Conservation (phyloP, 2,797 vertebrate species). For the Oryzias sinensis region DNA sequence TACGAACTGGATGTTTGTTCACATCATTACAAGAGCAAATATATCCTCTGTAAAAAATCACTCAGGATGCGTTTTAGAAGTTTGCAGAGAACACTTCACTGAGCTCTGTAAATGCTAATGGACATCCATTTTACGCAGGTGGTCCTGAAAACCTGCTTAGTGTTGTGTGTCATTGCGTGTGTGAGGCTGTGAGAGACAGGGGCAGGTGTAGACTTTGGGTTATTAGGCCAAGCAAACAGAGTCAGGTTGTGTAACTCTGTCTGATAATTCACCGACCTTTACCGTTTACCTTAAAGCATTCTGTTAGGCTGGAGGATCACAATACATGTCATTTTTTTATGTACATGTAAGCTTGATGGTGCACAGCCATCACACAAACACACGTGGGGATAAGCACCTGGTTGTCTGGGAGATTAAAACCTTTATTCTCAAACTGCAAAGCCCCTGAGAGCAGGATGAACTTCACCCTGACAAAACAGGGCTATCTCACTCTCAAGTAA, state of each 20-base stretch:
- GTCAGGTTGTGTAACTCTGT: slow-evolving; percentile 64
- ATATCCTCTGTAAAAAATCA: neutral
- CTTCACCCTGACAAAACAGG: slow-evolving; percentile 6
- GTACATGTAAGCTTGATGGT: slow-evolving; percentile 24
- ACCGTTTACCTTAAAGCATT: slow-evolving; percentile 70
- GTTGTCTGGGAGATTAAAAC: slow-evolving; percentile 59
- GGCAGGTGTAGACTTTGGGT: slow-evolving; percentile 53
- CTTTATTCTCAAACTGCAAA: slow-evolving; percentile 33
- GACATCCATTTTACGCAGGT: slow-evolving; percentile 18
- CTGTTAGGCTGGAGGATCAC: slow-evolving; percentile 57
- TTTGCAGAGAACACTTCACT: too few relatives aligned
- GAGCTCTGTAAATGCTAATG: neutral
- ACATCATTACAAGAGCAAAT: neutral
- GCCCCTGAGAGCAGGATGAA: slow-evolving; percentile 6
- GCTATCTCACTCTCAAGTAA: neutral
- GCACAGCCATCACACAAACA: slow-evolving; percentile 16
- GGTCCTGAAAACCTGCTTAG: neutral
- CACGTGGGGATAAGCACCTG: slow-evolving; percentile 17
- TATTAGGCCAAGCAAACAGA: slow-evolving; percentile 69
- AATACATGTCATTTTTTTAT: slow-evolving; percentile 33
- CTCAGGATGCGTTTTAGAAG: neutral
- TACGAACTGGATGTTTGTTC: slow-evolving; percentile 3
- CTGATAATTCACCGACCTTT: slow-evolving; percentile 76
- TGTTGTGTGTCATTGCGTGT: neutral
- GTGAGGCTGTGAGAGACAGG: neutral